phyloP scores from a whole-genome alignment of 2,113 vertebrate species.

The Nannospalax galili region DNA sequence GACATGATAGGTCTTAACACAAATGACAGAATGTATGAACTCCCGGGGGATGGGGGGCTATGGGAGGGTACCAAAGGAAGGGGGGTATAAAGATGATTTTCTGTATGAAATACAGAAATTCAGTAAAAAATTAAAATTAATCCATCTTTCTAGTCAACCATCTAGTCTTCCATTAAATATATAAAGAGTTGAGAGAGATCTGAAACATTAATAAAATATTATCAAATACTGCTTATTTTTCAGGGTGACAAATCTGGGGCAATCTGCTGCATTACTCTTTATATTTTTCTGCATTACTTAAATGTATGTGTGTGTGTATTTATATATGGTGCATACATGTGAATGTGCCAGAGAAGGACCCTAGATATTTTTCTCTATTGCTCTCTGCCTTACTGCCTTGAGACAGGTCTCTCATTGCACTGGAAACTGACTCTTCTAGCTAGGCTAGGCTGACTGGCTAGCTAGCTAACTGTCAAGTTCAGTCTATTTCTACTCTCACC shows the following conservation, averaged over 20 bases:
- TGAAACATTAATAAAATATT: slow-evolving; percentile 36
- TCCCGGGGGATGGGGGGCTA: too few relatives aligned
- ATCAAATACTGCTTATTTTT: slow-evolving; percentile 7
- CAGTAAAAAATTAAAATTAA: too few relatives aligned
- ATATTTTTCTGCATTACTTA: background rate
- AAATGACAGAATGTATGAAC: too few relatives aligned
- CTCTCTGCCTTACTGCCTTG: background rate
- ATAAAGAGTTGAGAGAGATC: background rate
- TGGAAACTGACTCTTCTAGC: background rate
- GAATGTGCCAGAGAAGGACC: background rate
- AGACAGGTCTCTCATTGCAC: background rate
- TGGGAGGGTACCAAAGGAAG: too few relatives aligned
- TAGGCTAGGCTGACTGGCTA: background rate
- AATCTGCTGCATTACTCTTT: slow-evolving; percentile 24
- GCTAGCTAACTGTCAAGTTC: background rate
- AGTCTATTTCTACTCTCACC: background rate
- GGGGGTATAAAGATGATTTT: too few relatives aligned
- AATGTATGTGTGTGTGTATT: background rate
- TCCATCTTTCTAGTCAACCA: slow-evolving; percentile 30
- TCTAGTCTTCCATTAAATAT: slow-evolving; percentile 26
- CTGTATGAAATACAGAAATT: too few relatives aligned
- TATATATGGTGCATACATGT: too few relatives aligned
- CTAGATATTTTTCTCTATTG: background rate
- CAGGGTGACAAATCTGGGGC: background rate
- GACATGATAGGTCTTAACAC: too few relatives aligned